Base-by-base conservation (phyloP, 2,888 invertebrate species). In the Eupithecia subumbrata region DNA sequence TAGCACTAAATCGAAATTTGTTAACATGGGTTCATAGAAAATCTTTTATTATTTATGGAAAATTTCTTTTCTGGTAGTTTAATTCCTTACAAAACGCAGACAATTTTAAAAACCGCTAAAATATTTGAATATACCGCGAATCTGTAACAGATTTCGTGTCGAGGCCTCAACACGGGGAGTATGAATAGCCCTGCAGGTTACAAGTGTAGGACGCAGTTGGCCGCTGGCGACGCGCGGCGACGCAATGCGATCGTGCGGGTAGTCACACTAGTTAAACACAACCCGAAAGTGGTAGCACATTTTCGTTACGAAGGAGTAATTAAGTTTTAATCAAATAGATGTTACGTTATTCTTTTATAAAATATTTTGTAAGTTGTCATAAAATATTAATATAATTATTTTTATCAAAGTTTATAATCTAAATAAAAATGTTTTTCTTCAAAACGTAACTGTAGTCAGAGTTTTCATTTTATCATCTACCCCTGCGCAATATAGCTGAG, bases 331-430 rank as follows among this genome's bases (percentile, higher is more conserved):
- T 90, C 86, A 88, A 92, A 94, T 95, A 95, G 94, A 94, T 94
- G 94, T 95, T 95, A 95, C 92, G 95, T 95, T 95, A 94, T 95
- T 92, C 90, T 95, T 93, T 95, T 95, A 95, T 93, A 95, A 92
- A 91, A 93, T 93, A 94, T 92, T 93, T 95, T 94, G 92, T 95
- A 95, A 94, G 94, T 94, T 93, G 94, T 94, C 95, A 95, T 95
- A 94, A 94, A 95, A 95, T 94, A 94, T 94, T 95, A 95, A 94
- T 95, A 95, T 95, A 95, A 95, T 95, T 93, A 95, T 95, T 95
- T 95, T 95, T 95, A 95, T 95, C 95, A 95, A 95, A 95, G 95
- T 95, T 95, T 95, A 95, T 95, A 95, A 95, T 95, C 95, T 95
- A 93, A 95, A 95, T 95, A 95, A 95, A 95, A 94, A 94, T 92